A percentile compares a stretch with the other conserved stretches of the same genome.
Conservation (phyloP, 2,113 vertebrate genomes). For the Scalopus aquaticus region DNA sequence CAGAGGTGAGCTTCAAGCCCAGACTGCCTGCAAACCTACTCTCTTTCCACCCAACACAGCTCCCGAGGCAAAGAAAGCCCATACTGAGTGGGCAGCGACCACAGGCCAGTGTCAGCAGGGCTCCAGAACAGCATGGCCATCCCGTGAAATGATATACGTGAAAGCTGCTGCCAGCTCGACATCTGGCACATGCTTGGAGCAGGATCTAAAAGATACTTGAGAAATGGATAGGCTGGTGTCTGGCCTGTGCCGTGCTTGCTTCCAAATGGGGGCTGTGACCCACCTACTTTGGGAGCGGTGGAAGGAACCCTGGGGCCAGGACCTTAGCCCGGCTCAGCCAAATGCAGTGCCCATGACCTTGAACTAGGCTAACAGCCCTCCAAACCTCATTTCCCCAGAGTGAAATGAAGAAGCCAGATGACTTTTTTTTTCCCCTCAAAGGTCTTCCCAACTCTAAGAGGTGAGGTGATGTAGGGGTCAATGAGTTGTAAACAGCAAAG, state of each 20-base stretch:
- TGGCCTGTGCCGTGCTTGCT: background rate
- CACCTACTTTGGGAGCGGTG: accelerated
- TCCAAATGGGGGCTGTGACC: background rate
- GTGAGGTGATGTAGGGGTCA: background rate
- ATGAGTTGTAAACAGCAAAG: conserved; percentile 39
- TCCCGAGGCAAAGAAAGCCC: background rate
- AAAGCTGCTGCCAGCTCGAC: background rate
- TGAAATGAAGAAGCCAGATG: conserved; percentile 14
- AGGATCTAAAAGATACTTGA: background rate
- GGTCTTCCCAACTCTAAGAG: background rate
- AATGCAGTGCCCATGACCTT: background rate
- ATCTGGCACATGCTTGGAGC: background rate
- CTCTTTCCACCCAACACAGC: background rate
- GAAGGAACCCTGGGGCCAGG: background rate
- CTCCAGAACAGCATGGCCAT: background rate
- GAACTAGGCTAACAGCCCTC: background rate
- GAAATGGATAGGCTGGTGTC: background rate
- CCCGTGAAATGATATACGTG: background rate
- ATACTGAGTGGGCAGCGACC: background rate
- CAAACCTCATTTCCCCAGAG: background rate
- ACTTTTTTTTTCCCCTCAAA: background rate
- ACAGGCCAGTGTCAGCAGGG: background rate
- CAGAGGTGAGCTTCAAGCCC: background rate
- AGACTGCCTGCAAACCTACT: background rate
- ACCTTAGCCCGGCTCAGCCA: background rate